Percentiles rank a stretch among this genome's conserved stretches.
Evolutionary conservation across 37 sponge, comb jelly and placozoan genomes (phyloP).

Genomic region (Agelas oroides): DNA sequence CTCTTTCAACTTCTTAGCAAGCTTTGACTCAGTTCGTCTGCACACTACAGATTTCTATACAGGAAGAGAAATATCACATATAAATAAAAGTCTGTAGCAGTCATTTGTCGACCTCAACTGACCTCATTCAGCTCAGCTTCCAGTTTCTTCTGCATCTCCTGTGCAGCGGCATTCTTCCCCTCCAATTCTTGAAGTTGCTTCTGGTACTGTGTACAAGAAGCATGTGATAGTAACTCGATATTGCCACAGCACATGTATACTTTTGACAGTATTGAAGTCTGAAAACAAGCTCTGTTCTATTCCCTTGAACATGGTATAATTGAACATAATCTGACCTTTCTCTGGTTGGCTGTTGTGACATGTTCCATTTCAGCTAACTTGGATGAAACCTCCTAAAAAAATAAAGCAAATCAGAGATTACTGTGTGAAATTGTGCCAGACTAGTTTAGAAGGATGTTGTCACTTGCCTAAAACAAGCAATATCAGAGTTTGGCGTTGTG

Average conservation of each 20-base stretch:
- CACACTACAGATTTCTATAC: background rate
- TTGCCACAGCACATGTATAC: too few species aligned
- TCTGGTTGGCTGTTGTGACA: background rate
- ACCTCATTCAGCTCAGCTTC: slow-evolving; percentile 15
- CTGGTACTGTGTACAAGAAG: background rate
- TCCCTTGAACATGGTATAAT: background rate
- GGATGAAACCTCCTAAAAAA: too few species aligned
- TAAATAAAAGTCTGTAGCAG: too few species aligned
- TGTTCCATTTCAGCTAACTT: too few species aligned
- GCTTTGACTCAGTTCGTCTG: slow-evolving; percentile 38
- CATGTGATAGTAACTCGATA: background rate
- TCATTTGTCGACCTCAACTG: background rate
- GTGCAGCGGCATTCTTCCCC: slow-evolving; percentile 6
- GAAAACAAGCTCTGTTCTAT: too few species aligned
- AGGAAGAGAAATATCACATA: too few species aligned
- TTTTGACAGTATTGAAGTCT: too few species aligned
- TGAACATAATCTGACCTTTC: background rate
- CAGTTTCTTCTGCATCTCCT: background rate
- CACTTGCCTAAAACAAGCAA: too few species aligned
- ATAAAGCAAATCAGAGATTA: too few species aligned
- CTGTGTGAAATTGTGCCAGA: too few species aligned
- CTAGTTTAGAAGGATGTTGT: too few species aligned
- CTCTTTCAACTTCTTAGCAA: slow-evolving; percentile 52
- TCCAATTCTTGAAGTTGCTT: slow-evolving; percentile 3
- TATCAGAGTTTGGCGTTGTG: too few species aligned